Evolutionary conservation across 2,888 invertebrate genomes (phyloP).

Genomic region (Lordiphosa andalusiaca): DNA sequence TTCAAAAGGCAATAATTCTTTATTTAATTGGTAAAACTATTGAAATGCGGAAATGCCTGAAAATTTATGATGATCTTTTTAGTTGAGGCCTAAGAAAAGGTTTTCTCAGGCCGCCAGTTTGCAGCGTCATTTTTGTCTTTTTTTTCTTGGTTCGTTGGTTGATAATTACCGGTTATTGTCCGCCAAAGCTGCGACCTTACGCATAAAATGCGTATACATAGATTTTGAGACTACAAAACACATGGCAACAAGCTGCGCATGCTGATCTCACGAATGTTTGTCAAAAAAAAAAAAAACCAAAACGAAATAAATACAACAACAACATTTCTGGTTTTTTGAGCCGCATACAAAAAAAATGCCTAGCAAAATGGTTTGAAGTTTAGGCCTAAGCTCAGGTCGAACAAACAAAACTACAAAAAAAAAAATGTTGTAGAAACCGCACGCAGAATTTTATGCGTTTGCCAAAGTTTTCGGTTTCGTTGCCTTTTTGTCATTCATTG

Average conservation of each 20-base stretch:
- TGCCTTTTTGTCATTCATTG: conserved; percentile 41
- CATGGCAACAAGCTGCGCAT: conserved; percentile 50
- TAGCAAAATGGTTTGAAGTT: conserved; percentile 10
- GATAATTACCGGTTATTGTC: conserved; percentile 53
- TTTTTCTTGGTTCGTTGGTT: conserved; percentile 54
- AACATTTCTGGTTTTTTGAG: conserved; percentile 54
- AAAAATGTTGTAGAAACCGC: conserved; percentile 25
- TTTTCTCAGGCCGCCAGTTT: conserved; percentile 58
- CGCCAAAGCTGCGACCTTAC: conserved; percentile 65
- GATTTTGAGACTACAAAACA: conserved; percentile 18
- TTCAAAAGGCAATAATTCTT: conserved; percentile 13
- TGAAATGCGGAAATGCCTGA: conserved; percentile 60
- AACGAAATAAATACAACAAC: too few species aligned
- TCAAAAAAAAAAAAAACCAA: conserved; percentile 14
- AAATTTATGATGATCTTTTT: conserved; percentile 54
- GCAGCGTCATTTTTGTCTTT: conserved; percentile 61
- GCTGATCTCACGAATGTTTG: conserved; percentile 63
- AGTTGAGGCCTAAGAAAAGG: conserved; percentile 2
- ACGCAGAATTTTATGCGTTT: conserved; percentile 71
- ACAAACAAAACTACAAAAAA: conserved; percentile 44
- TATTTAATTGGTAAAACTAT: conserved; percentile 39
- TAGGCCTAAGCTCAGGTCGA: conserved; percentile 32
- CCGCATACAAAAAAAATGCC: conserved; percentile 12
- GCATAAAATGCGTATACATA: conserved; percentile 61
- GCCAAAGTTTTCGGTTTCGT: conserved; percentile 63